These are phyloP conservation scores for Mercenaria mercenaria DNA, from an alignment of 1,140 invertebrate genomes.

Conservation along the genomic window DNA sequence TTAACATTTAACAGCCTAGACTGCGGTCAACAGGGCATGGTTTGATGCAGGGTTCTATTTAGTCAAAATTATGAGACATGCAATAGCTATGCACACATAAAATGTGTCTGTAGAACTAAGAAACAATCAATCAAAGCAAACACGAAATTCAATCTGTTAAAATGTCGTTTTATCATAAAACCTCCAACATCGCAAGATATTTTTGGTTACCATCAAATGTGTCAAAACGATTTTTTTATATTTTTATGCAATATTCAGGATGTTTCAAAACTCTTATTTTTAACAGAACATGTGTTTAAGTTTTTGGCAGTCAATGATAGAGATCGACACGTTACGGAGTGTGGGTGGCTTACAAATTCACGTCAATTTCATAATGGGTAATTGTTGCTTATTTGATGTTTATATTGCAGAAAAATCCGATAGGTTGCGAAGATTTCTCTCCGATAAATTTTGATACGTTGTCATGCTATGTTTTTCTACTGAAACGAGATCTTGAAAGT, in stretches of 20 bases:
- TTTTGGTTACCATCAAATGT: conserved; percentile 43
- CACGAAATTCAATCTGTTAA: background rate
- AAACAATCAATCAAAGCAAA: background rate
- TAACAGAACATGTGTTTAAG: conserved; percentile 42
- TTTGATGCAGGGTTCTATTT: no score
- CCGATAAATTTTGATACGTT: conserved; percentile 28
- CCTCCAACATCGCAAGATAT: conserved; percentile 23
- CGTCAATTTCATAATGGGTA: conserved; percentile 48
- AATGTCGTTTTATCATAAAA: background rate
- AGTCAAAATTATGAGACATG: no score
- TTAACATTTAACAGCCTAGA: no score
- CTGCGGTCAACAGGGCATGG: no score
- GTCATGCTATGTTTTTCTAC: conserved; percentile 24
- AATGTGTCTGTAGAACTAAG: background rate
- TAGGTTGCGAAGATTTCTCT: conserved; percentile 20
- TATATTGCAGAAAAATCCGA: conserved; percentile 37
- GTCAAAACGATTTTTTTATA: conserved; percentile 19
- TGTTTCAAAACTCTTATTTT: conserved; percentile 30
- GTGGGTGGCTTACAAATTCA: conserved; percentile 51
- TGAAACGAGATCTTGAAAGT: conserved; percentile 1
- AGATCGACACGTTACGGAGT: conserved; percentile 44
- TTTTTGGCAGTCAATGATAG: conserved; percentile 50
- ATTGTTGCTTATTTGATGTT: conserved; percentile 52
- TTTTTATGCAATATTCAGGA: conserved; percentile 39
- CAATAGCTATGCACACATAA: no score